Evolutionary conservation across 2,113 vertebrate species (phyloP).

Genomic region (Catharus minimus): DNA sequence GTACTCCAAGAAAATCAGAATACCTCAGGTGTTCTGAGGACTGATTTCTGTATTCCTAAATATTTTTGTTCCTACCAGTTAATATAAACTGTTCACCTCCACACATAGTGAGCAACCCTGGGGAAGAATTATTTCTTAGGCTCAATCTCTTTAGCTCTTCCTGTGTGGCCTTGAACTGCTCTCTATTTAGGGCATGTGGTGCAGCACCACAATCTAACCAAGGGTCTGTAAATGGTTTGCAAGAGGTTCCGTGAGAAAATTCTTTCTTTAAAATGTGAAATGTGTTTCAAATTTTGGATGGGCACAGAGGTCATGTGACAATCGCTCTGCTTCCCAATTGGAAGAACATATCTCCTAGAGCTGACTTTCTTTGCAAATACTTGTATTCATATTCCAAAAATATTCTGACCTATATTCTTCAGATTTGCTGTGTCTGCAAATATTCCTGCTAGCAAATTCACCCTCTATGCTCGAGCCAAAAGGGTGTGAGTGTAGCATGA

Average conservation of each 20-base stretch:
- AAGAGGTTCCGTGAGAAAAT: constrained; percentile 56
- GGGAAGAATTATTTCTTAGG: neutral
- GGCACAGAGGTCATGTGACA: constrained; percentile 47
- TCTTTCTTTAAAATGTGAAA: constrained; percentile 60
- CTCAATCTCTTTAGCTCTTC: constrained; percentile 32
- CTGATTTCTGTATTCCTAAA: neutral
- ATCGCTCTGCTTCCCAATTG: neutral
- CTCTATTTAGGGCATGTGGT: constrained; percentile 52
- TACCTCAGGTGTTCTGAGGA: neutral
- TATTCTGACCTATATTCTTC: neutral
- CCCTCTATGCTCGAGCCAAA: neutral
- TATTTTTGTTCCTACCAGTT: neutral
- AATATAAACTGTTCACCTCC: neutral
- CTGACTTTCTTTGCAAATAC: neutral
- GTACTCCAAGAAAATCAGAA: neutral
- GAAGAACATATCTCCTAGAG: neutral
- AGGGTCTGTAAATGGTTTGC: constrained; percentile 61
- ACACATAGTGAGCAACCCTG: neutral
- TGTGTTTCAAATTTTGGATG: constrained; percentile 55
- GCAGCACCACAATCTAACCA: constrained; percentile 34
- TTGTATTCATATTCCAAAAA: neutral
- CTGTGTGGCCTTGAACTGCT: constrained; percentile 53
- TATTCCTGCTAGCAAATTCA: neutral
- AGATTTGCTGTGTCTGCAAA: neutral
- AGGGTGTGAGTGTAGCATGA: neutral